Percentiles rank a stretch among this genome's conserved stretches.
Conservation (phyloP, 2,113 vertebrate genomes). For the Onychorhynchus coronatus region DNA sequence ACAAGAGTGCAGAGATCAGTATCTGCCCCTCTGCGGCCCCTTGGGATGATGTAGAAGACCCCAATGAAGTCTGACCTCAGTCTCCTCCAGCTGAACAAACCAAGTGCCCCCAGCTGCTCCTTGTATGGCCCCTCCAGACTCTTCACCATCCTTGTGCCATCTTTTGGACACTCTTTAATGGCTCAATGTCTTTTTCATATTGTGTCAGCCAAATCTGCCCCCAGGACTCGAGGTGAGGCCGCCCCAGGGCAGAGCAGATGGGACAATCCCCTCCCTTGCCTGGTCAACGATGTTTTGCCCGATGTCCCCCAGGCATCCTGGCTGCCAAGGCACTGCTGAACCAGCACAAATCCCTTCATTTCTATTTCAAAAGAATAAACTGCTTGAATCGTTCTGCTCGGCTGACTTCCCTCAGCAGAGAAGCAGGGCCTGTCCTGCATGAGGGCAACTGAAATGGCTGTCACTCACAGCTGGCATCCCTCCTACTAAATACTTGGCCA, state of each 20-base stretch:
- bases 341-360: neutral
- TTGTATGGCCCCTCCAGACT: neutral
- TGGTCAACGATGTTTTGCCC: neutral
- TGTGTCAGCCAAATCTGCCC: neutral
- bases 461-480: neutral
- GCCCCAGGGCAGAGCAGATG: neutral
- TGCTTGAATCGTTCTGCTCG: rapidly evolving
- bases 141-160: neutral
- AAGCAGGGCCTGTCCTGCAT: neutral
- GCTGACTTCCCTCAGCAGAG: neutral
- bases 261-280: neutral
- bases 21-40: neutral
- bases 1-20: neutral
- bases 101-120: neutral
- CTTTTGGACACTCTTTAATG: neutral
- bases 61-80: neutral
- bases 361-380: neutral
- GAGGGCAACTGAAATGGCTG: rapidly evolving
- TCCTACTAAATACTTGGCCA: neutral
- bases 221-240: neutral
- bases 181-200: neutral
- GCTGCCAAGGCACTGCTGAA: neutral
- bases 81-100: neutral
- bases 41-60: neutral
- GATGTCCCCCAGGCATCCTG: neutral